Conservation (phyloP, 2,113 vertebrate species). For the Clarias magur region DNA sequence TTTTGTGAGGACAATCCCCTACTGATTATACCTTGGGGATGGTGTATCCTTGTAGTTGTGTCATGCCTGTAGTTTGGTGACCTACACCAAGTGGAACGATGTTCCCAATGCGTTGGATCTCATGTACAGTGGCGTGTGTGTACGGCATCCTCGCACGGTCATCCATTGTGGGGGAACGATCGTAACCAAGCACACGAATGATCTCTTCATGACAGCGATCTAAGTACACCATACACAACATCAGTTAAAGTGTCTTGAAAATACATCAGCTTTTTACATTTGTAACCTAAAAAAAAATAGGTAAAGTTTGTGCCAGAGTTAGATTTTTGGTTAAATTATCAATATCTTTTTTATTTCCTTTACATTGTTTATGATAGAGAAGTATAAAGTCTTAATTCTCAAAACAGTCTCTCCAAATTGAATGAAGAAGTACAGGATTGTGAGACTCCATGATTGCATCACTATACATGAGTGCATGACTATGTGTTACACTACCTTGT, state of each 20-base stretch:
- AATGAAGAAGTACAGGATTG: too few relatives aligned
- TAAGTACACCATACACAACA: background rate
- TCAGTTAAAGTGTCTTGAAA: too few relatives aligned
- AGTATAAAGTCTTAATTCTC: too few relatives aligned
- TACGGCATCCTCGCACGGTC: slow-evolving; percentile 49
- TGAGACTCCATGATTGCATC: background rate
- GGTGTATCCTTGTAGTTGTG: slow-evolving; percentile 46
- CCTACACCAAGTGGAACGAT: slow-evolving; percentile 30
- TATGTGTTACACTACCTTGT: slow-evolving; percentile 52
- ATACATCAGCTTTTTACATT: too few relatives aligned
- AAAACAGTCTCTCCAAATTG: too few relatives aligned
- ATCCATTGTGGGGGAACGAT: slow-evolving; percentile 43
- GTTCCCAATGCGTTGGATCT: slow-evolving; percentile 53
- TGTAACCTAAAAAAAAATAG: too few relatives aligned
- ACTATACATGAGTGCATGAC: too few relatives aligned
- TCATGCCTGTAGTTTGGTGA: slow-evolving; percentile 30
- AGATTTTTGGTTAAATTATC: too few relatives aligned
- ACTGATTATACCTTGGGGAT: slow-evolving; percentile 39
- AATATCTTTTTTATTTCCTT: too few relatives aligned
- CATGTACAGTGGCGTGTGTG: slow-evolving; percentile 51
- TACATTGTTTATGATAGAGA: too few relatives aligned
- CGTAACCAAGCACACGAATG: slow-evolving; percentile 46
- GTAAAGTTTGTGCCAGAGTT: too few relatives aligned
- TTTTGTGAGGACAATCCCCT: too few relatives aligned
- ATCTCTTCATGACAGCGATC: slow-evolving; percentile 57